A percentile compares a stretch with the other conserved stretches of the same genome.
Conservation (phyloP, 2,888 invertebrate genomes). For the Odontothrips loti region DNA sequence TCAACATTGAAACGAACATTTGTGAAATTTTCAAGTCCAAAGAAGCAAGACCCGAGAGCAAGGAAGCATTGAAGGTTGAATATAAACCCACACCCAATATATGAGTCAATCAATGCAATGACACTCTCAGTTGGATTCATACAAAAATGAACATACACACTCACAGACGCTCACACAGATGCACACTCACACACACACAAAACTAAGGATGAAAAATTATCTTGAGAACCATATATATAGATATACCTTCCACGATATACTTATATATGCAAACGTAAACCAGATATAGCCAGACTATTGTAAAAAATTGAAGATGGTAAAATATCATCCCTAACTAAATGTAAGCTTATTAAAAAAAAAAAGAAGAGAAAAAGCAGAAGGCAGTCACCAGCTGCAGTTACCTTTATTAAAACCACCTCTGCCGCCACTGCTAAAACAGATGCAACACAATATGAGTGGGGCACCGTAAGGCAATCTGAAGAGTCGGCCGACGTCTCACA, state of each 20-base stretch:
- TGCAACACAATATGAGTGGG: slow-evolving; percentile 44
- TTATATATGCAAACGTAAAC: not conserved
- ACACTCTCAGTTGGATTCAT: too few species aligned
- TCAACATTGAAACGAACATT: too few species aligned
- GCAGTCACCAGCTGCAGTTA: slow-evolving; percentile 64
- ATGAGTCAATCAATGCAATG: too few species aligned
- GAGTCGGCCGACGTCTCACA: slow-evolving; percentile 10
- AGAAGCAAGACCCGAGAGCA: too few species aligned
- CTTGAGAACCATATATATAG: not conserved
- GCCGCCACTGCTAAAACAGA: slow-evolving; percentile 91
- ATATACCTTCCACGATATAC: not conserved
- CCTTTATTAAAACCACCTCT: slow-evolving; percentile 96
- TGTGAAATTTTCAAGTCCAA: too few species aligned
- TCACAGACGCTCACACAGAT: not conserved
- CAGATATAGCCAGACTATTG: not conserved
- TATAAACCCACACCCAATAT: too few species aligned
- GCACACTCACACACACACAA: not conserved
- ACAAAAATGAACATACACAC: too few species aligned
- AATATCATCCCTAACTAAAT: not conserved
- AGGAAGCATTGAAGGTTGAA: too few species aligned
- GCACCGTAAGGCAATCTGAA: slow-evolving; percentile 14
- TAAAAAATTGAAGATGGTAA: not conserved
- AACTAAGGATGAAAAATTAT: not conserved
- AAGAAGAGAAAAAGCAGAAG: slow-evolving; percentile 27
- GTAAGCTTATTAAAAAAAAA: slow-evolving; percentile 25